Evolutionary conservation across 2,888 invertebrate genomes (phyloP).

Genomic region (Cosmopolites sordidus): DNA sequence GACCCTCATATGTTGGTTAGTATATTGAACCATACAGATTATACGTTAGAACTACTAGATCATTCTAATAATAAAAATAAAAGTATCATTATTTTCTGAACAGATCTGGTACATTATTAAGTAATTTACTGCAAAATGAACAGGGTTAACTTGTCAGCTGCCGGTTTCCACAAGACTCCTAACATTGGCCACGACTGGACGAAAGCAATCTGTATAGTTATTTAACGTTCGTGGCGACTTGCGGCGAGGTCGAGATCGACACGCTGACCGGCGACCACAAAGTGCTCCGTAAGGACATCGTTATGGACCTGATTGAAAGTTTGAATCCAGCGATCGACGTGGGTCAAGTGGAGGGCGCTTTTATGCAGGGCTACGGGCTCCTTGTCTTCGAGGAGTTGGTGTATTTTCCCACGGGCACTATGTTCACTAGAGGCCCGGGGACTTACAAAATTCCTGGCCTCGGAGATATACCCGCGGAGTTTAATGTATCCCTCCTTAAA

Average conservation of each 20-base stretch:
- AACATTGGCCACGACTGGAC: conserved; percentile 68
- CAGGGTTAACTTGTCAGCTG: conserved; percentile 73
- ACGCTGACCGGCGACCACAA: conserved; percentile 92
- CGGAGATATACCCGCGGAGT: conserved; percentile 84
- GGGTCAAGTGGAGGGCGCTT: conserved; percentile 94
- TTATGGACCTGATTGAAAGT: conserved; percentile 95
- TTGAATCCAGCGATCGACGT: conserved; percentile 95
- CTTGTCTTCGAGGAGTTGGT: conserved; percentile 87
- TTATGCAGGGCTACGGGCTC: conserved; percentile 90
- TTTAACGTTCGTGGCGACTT: conserved; percentile 80
- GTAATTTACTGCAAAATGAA: no score
- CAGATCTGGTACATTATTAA: no score
- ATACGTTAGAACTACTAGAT: no score
- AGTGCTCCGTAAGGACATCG: conserved; percentile 84
- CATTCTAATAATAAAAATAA: no score
- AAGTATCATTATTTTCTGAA: no score
- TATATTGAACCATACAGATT: no score
- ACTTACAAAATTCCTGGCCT: conserved; percentile 93
- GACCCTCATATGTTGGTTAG: no score
- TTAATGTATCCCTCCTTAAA: conserved; percentile 88
- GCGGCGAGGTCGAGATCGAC: conserved; percentile 88
- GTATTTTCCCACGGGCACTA: conserved; percentile 76
- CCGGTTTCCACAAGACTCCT: conserved; percentile 77
- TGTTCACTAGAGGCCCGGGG: conserved; percentile 86
- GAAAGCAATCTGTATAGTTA: conserved; percentile 76